phyloP scores from a whole-genome alignment of 2,888 invertebrate genomes.

The Galerucella calmariensis region DNA sequence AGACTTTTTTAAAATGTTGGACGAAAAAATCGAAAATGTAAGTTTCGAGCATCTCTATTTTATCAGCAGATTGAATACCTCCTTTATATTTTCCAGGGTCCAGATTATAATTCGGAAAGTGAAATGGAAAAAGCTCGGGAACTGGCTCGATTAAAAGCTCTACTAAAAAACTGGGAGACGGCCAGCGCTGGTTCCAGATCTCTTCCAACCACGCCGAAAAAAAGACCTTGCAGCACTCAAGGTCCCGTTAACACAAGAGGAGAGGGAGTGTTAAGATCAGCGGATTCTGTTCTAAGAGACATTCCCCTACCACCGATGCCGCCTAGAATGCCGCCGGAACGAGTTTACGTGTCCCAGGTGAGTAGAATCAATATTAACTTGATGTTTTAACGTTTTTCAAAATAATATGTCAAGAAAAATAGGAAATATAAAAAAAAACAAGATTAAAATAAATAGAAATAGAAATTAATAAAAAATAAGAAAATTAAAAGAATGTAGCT shows the following conservation, averaged over 20 bases:
- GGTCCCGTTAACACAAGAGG: neutral
- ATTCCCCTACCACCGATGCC: conserved; percentile 27
- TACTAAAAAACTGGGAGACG: conserved; percentile 82
- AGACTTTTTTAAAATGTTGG: conserved; percentile 93
- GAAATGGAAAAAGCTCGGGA: conserved; percentile 79
- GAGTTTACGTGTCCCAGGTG: conserved; percentile 51
- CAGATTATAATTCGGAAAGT: conserved; percentile 82
- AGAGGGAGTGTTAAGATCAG: conserved; percentile 40
- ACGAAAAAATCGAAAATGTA: conserved; percentile 91
- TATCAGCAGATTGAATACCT: too few relatives aligned
- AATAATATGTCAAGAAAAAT: too few relatives aligned
- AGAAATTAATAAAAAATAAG: too few relatives aligned
- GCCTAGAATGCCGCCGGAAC: conserved; percentile 39
- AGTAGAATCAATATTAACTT: neutral
- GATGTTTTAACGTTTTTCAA: too few relatives aligned
- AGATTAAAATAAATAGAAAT: too few relatives aligned
- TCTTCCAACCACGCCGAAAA: conserved; percentile 67
- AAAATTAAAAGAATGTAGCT: too few relatives aligned
- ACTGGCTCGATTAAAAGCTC: conserved; percentile 73
- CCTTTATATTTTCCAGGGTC: conserved; percentile 70
- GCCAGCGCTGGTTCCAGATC: conserved; percentile 73
- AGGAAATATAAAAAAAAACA: too few relatives aligned
- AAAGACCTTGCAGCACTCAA: conserved; percentile 55
- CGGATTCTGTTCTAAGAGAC: conserved; percentile 35
- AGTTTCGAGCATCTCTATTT: conserved; percentile 54